Base-by-base conservation (phyloP, 2,888 invertebrate genomes). In the Diadegma fenestrale region DNA sequence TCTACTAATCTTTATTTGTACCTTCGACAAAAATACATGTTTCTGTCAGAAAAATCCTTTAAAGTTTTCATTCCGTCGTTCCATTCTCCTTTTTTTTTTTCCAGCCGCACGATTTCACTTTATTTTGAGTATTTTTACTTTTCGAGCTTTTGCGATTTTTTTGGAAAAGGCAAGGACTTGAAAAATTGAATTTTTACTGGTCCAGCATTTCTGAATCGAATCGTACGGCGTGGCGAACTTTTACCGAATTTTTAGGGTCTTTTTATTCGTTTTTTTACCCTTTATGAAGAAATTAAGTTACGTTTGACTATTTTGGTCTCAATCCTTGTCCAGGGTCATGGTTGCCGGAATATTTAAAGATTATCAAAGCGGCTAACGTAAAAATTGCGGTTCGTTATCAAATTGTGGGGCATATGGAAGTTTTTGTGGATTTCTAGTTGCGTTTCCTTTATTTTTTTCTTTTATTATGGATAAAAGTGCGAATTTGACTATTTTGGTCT, bases 1-100 rank as follows among this genome's bases (percentile, higher is more conserved):
- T 66, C 45, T 85, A 82, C 85, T 82, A 82, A 85, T 63, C 64
- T 30, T 71, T 79, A 78, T 37, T 77, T 78, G 69, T 72, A 63
- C 64, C 69, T 61, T 69, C 22, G 63, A 76, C 14, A 22, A 66
- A 79, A 77, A 86, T 82, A 73, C 22, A 85, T 33, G 69, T 72
- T 80, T 82, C 43, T 12, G 51, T 58, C 30, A 63, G 63, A 37
- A 48, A 37, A 71, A 64, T 63, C 66, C 14, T 37, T 51, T 5
- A 54, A 37, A n/a, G 51, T 58, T 33, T 48, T 10, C n/a, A 22
- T 73, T 61, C 10, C 26, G 7, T 12, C 33, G 33, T 26, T 33
- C 8, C 30, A 10, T 14, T 0, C 14, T 63, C 19, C n/a, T 22
- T 76, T 45, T 22, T 54, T 76, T 45, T 22, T 54, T 22, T 12